phyloP scores from a whole-genome alignment of 2,797 vertebrate genomes.

The Chiloscyllium punctatum region DNA sequence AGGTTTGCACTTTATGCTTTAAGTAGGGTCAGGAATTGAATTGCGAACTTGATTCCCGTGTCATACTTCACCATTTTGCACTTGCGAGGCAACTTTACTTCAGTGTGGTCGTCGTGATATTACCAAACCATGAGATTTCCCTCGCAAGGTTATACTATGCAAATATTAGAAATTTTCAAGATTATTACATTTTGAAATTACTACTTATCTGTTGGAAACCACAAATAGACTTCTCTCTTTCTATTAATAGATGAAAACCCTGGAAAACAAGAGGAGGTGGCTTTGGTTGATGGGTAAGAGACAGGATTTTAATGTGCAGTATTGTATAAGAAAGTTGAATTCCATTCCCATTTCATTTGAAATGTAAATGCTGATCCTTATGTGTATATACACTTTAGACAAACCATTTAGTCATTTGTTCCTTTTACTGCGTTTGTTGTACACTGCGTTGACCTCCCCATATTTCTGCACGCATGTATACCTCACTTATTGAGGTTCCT shows the following conservation, averaged over 20 bases:
- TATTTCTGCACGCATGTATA: neutral
- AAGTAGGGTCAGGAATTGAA: neutral
- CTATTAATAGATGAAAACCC: slow-evolving; percentile 21
- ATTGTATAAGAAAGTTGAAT: neutral
- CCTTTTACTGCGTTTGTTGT: slow-evolving; percentile 1
- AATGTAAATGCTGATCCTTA: neutral
- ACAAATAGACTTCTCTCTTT: neutral
- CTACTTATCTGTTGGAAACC: neutral
- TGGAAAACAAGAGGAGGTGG: slow-evolving; percentile 4
- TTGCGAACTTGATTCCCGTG: neutral
- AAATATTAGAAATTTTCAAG: neutral
- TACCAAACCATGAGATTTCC: neutral
- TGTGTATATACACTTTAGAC: too few relatives aligned
- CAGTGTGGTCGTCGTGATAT: neutral
- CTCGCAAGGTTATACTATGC: neutral
- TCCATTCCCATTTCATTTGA: neutral
- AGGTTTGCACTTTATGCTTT: neutral
- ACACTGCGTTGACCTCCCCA: neutral
- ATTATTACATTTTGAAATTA: neutral
- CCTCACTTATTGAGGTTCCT: neutral
- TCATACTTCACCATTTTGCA: neutral
- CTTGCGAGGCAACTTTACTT: neutral
- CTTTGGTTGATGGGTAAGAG: slow-evolving; percentile 27
- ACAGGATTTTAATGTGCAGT: neutral
- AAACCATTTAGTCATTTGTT: neutral